Percentiles rank a stretch among this genome's conserved stretches.
These are phyloP conservation scores for Staurois parvus DNA, from an alignment of 2,797 vertebrate genomes.

Conservation along the genomic window DNA sequence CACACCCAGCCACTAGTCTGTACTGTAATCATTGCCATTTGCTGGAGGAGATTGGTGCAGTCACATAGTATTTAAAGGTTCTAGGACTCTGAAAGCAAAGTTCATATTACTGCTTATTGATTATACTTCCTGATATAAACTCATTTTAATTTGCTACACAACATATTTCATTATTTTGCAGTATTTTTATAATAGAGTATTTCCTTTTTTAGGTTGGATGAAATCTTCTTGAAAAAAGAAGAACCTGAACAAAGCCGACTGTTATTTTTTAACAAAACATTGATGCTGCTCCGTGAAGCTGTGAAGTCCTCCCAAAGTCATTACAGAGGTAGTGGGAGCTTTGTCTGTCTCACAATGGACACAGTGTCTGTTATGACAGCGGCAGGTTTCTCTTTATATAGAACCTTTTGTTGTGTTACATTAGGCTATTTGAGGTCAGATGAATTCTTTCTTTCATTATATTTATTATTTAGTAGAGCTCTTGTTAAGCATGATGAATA, in stretches of 20 bases:
- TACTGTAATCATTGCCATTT: too few species aligned
- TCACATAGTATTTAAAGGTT: too few species aligned
- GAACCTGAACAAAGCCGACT: constrained; percentile 80
- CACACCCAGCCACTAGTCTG: too few species aligned
- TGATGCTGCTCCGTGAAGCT: constrained; percentile 81
- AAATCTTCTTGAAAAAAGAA: constrained; percentile 79
- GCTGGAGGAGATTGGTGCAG: too few species aligned
- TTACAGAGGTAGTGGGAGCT: constrained; percentile 76
- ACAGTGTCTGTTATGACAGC: background rate
- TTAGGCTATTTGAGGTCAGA: background rate
- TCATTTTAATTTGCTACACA: too few species aligned
- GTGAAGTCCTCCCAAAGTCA: constrained; percentile 78
- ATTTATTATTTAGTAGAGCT: too few species aligned
- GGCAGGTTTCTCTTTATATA: background rate
- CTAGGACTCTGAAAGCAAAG: too few species aligned
- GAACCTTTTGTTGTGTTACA: constrained; percentile 2
- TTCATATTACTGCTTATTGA: too few species aligned
- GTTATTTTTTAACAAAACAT: constrained; percentile 82
- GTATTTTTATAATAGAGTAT: background rate
- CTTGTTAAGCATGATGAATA: too few species aligned
- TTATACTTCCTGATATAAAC: too few species aligned
- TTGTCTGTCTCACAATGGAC: background rate
- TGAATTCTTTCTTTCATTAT: background rate
- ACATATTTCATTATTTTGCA: too few species aligned
- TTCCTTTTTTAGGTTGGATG: constrained; percentile 76